These are phyloP conservation scores for Barypeithes pellucidus DNA, from an alignment of 2,888 invertebrate genomes.

Conservation along the genomic window DNA sequence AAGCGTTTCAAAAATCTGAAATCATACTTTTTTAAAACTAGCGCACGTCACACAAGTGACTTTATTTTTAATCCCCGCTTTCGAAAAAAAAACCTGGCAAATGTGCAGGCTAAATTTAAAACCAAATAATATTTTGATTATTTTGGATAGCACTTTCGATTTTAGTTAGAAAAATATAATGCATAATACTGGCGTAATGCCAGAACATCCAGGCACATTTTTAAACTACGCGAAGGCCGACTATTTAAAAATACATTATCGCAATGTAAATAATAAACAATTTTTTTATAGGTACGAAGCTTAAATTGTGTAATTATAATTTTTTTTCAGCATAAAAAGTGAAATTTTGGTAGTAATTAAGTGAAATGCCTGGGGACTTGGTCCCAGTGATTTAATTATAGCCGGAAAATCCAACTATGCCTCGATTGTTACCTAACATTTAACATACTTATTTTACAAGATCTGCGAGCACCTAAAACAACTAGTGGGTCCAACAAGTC, in stretches of 20 bases:
- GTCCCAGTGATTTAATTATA: too few relatives aligned
- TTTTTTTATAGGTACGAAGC: neutral
- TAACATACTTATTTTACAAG: too few relatives aligned
- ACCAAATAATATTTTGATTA: conserved; percentile 45
- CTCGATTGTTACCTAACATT: too few relatives aligned
- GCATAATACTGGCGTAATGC: conserved; percentile 41
- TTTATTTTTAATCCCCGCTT: conserved; percentile 25
- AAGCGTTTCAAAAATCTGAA: conserved; percentile 2
- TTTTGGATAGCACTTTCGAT: conserved; percentile 43
- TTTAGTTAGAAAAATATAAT: conserved; percentile 39
- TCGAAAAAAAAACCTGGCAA: conserved; percentile 22
- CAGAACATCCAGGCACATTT: conserved; percentile 33
- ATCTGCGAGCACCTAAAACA: too few relatives aligned
- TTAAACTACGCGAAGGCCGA: conserved; percentile 35
- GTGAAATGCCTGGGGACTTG: too few relatives aligned
- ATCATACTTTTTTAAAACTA: conserved; percentile 19
- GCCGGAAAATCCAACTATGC: too few relatives aligned
- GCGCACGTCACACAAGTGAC: neutral
- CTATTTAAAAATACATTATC: conserved; percentile 36
- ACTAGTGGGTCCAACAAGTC: too few relatives aligned
- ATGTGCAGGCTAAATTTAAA: conserved; percentile 43
- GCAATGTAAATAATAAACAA: conserved; percentile 38
- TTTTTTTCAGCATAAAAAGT: neutral
- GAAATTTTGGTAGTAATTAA: too few relatives aligned
- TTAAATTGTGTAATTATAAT: conserved; percentile 23